phyloP scores from a whole-genome alignment of 2,888 invertebrate genomes.

The Nomada ruficornis region DNA sequence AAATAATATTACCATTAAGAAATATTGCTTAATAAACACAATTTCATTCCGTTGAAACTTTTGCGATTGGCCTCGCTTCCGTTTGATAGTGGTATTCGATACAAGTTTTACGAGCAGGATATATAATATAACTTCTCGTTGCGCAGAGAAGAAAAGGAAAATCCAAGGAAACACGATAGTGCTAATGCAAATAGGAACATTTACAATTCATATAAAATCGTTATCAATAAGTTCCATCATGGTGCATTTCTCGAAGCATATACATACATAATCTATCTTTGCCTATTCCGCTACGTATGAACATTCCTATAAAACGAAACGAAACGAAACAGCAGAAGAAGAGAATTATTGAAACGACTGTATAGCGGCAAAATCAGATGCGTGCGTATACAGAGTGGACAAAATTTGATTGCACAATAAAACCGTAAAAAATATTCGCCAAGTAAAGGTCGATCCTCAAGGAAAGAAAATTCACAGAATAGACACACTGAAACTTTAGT shows the following conservation, averaged over 20 bases:
- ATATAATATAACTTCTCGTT: background rate
- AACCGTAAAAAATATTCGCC: constrained; percentile 27
- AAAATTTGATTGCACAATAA: constrained; percentile 53
- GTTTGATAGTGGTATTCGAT: background rate
- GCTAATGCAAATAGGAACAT: background rate
- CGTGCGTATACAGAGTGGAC: constrained; percentile 6
- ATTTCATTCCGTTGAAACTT: too few relatives aligned
- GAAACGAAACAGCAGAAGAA: constrained; percentile 3
- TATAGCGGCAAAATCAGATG: constrained; percentile 20
- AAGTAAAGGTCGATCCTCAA: constrained; percentile 29
- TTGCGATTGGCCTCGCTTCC: too few relatives aligned
- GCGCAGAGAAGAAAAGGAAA: background rate
- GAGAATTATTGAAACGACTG: constrained; percentile 13
- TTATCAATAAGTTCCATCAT: constrained; percentile 28
- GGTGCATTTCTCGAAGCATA: background rate
- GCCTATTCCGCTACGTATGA: background rate
- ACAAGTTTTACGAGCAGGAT: constrained; percentile 2
- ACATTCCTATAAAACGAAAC: constrained; percentile 11
- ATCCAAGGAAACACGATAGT: background rate
- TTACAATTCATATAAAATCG: constrained; percentile 8
- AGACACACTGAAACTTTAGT: too few relatives aligned
- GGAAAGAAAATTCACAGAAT: constrained; percentile 10
- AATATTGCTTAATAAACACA: background rate
- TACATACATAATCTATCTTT: constrained; percentile 15
- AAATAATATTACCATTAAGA: background rate